Evolutionary conservation across 2,797 vertebrate genomes (phyloP), one percentile per base, ranked within the genome.

Genomic region (Gymnopithys bicolor): DNA sequence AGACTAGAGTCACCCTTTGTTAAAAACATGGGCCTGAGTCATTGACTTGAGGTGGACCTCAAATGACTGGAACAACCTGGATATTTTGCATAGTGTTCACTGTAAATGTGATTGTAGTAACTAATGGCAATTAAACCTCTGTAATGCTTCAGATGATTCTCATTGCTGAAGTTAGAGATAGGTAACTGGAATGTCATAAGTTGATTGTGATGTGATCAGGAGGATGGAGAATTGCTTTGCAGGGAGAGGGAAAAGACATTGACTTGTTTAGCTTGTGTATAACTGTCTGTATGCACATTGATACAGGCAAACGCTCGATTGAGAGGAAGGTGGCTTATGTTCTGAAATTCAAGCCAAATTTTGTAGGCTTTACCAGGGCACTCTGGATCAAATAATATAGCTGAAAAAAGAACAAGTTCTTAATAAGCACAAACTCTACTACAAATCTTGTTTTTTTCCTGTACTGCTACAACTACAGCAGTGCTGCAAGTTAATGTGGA

Each of bases 281-380:
- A 67, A 62, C 27, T 58, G 39, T 39, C 21, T 55, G 7, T 53
- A 49, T 67, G 27, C 43, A 51, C 11, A 1, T 2, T 55, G 55
- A 58, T 35, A 14, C 3, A 30, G 27, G 41, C 46, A 86, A 4
- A 35, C 0, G 0, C 13, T 11, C 49, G 25, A 41, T 10, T 56
- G 51, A 79, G 70, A 59, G 19, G 46, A 73, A 5, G 11, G 4
- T 5, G 68, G 51, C 35, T 64, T 46, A 14, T 16, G 27, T 83
- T 90, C 77, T 53, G 19, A 22, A 73, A 71, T 45, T n/a, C 16
- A 81, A 75, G 77, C 25, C 22, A 55, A 4, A n/a, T 63, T 64
- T 76, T 76, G 4, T 73, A 17, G 62, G 28, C 46, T 7, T 2
- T 75, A 7, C 9, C 32, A 43, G 41, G 43, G 19, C 19, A 52